phyloP scores from a whole-genome alignment of 2,797 vertebrate species.

The Macropus fuliginosus region DNA sequence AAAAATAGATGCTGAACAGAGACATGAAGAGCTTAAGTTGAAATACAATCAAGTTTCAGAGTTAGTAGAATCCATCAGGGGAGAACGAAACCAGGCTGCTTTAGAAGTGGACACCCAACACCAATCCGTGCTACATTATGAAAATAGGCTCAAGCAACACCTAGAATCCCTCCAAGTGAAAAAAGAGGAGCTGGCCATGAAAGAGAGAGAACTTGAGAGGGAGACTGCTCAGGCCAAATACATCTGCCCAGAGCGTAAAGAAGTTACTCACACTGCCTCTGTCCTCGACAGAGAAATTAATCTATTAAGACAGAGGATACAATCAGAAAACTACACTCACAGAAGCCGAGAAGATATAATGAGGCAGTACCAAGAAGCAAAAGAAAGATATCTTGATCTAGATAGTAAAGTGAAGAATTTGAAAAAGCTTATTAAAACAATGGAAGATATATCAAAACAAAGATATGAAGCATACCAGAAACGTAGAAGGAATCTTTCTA shows the following conservation, averaged over 20 bases:
- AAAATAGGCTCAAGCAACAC: constrained; percentile 89
- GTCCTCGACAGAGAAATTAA: constrained; percentile 95
- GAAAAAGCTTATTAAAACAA: background rate
- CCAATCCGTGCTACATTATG: constrained; percentile 91
- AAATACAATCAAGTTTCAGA: constrained; percentile 90
- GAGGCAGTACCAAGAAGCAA: constrained; percentile 84
- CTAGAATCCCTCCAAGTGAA: constrained; percentile 86
- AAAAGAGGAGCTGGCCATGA: constrained; percentile 85
- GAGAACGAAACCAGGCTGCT: constrained; percentile 90
- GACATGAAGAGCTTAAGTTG: constrained; percentile 89
- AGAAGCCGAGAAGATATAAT: constrained; percentile 93
- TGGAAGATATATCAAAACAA: background rate
- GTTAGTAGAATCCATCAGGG: constrained; percentile 91
- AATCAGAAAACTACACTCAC: constrained; percentile 89
- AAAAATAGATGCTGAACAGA: constrained; percentile 88
- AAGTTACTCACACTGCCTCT: constrained; percentile 89
- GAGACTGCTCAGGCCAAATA: constrained; percentile 89
- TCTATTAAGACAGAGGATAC: constrained; percentile 91
- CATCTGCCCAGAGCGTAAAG: constrained; percentile 89
- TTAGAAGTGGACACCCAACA: constrained; percentile 90
- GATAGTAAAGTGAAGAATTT: background rate
- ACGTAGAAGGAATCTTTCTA: background rate
- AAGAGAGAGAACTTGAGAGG: constrained; percentile 89
- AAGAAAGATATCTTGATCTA: background rate
- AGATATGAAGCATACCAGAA: background rate